phyloP scores from a whole-genome alignment of 2,888 invertebrate species.

The Hemaris fuciformis region DNA sequence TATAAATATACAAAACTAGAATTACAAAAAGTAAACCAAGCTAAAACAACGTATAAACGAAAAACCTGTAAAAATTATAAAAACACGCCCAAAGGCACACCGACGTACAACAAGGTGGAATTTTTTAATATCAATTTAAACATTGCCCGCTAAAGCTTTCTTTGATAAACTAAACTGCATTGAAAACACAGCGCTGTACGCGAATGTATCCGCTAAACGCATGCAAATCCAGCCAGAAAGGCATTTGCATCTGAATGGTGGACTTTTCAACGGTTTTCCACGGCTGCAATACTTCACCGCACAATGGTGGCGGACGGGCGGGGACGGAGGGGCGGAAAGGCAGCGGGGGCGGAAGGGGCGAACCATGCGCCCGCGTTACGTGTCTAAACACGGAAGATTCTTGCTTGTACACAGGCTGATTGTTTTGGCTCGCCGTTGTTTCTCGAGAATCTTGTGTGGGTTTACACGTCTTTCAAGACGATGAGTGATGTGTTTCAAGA shows the following conservation, averaged over 20 bases:
- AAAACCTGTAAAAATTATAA: background rate
- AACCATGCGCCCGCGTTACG: background rate
- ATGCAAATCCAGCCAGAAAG: conserved; percentile 41
- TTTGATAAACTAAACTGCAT: background rate
- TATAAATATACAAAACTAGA: too few relatives aligned
- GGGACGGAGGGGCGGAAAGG: background rate
- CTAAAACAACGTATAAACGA: too few relatives aligned
- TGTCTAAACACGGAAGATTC: conserved; percentile 4
- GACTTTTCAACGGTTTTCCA: conserved; percentile 38
- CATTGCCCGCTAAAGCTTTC: background rate
- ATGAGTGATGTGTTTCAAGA: background rate
- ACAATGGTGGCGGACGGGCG: conserved; percentile 2
- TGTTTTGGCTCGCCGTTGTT: background rate
- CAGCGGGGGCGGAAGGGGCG: background rate
- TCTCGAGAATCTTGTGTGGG: background rate
- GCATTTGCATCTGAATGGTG: conserved; percentile 49
- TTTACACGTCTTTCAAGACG: background rate
- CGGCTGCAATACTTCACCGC: conserved; percentile 23
- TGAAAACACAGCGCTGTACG: conserved; percentile 1
- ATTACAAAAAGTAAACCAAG: too few relatives aligned
- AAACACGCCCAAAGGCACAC: background rate
- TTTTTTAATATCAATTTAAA: background rate
- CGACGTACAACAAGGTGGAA: background rate
- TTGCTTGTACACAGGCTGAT: conserved; percentile 9
- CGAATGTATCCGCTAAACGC: conserved; percentile 35